Percentiles rank a stretch among this genome's conserved stretches.
Conservation (phyloP, 64 coral and sea anemone genomes). For the Stichodactyla helianthus region DNA sequence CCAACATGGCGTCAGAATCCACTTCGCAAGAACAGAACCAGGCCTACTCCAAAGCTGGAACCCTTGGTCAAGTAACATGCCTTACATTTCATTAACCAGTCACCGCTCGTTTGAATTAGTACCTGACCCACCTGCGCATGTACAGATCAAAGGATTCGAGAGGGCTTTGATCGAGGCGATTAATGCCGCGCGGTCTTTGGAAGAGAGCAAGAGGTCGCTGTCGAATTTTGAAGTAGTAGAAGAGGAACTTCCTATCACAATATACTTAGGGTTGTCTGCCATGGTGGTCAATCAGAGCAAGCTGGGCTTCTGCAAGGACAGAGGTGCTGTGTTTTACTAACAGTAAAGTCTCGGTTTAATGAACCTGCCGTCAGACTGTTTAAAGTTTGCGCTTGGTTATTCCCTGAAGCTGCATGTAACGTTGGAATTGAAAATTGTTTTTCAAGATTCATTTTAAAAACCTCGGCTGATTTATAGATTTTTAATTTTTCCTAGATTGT, state of each 20-base stretch:
- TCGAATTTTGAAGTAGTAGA: conserved; percentile 72
- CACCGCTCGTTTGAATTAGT: conserved; percentile 30
- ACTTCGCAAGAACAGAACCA: conserved; percentile 49
- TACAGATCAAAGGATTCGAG: conserved; percentile 37
- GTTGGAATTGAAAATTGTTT: too few relatives aligned
- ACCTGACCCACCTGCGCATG: conserved; percentile 19
- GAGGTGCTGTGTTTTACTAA: conserved; percentile 77
- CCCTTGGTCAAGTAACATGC: conserved; percentile 74
- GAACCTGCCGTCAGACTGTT: too few relatives aligned
- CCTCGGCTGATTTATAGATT: too few relatives aligned
- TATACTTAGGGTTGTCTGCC: conserved; percentile 75
- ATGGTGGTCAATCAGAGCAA: conserved; percentile 90
- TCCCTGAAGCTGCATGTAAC: background rate
- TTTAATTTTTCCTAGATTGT: too few relatives aligned
- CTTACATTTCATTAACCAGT: conserved; percentile 58
- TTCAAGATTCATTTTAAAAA: too few relatives aligned
- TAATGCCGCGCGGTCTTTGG: conserved; percentile 38
- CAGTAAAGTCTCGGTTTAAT: too few relatives aligned
- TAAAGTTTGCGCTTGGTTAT: too few relatives aligned
- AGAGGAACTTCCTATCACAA: conserved; percentile 57
- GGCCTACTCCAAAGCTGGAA: conserved; percentile 75
- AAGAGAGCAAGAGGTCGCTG: conserved; percentile 11
- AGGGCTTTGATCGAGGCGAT: conserved; percentile 62
- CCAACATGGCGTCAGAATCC: conserved; percentile 69
- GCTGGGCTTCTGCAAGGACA: conserved; percentile 84